Conservation (phyloP, 2,888 invertebrate genomes). For the Apeira syringaria region DNA sequence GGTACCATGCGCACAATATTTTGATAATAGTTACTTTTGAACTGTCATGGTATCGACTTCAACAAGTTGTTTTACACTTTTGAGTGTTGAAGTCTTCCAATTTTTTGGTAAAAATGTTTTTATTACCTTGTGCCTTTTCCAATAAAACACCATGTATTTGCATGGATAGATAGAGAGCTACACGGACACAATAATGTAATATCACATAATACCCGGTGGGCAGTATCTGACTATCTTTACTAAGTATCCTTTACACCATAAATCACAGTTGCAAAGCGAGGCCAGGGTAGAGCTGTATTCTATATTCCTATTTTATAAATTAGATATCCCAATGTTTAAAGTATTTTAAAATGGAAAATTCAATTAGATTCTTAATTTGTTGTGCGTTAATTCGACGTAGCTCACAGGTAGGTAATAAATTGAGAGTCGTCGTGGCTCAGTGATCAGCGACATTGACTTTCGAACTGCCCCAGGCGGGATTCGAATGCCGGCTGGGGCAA, state of each 20-base stretch:
- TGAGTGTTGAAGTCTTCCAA: no score
- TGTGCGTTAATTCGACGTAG: slow-evolving; percentile 14
- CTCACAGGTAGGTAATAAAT: slow-evolving; percentile 27
- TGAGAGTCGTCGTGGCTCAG: no score
- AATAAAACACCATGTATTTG: slow-evolving; percentile 23
- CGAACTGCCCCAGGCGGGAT: no score
- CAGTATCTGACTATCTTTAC: slow-evolving; percentile 23
- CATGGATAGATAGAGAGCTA: slow-evolving; percentile 17
- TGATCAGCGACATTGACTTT: no score
- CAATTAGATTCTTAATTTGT: slow-evolving; percentile 5
- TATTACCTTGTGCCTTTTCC: no score
- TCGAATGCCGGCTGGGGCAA: no score
- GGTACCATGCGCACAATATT: no score
- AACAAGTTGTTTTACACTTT: no score
- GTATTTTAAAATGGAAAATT: neutral
- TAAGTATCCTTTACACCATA: neutral
- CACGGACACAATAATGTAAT: slow-evolving; percentile 23
- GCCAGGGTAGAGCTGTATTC: slow-evolving; percentile 9
- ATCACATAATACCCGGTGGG: slow-evolving; percentile 27
- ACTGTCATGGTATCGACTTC: no score
- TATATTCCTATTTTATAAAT: neutral
- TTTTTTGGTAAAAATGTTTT: no score
- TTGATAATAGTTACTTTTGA: no score
- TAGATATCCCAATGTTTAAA: no score
- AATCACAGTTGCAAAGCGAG: slow-evolving; percentile 28